Conservation (phyloP, 2,797 vertebrate genomes). For the Monodelphis domestica region DNA sequence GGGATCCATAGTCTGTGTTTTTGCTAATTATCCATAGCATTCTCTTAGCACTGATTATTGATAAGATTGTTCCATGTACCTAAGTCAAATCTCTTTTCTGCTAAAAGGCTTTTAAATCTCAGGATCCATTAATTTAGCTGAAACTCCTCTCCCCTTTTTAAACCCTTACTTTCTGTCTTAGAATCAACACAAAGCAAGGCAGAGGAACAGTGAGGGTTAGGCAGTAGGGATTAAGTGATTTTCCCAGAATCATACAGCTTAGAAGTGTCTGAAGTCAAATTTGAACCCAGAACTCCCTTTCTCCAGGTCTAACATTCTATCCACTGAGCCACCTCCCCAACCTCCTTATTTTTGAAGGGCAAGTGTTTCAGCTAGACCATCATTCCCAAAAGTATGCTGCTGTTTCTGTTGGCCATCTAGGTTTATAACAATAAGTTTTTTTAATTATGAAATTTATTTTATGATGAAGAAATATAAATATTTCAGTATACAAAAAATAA, state of each 20-base stretch:
- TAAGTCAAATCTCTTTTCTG: not conserved
- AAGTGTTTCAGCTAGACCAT: not conserved
- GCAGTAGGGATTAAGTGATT: too few species aligned
- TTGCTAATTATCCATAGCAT: not conserved
- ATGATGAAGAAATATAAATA: not conserved
- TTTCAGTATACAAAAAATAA: not conserved
- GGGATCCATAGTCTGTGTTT: not conserved
- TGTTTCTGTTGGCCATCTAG: not conserved
- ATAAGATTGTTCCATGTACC: not conserved
- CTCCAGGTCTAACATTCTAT: too few species aligned
- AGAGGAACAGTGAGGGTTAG: too few species aligned
- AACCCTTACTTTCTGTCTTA: too few species aligned
- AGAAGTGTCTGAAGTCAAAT: too few species aligned
- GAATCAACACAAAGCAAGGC: too few species aligned
- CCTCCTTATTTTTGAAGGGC: not conserved
- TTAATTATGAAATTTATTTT: not conserved
- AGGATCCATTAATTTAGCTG: not conserved
- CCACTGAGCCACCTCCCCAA: not conserved
- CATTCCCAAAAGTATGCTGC: not conserved
- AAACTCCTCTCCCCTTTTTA: too few species aligned
- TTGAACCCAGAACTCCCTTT: too few species aligned
- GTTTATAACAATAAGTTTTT: not conserved
- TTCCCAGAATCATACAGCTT: too few species aligned
- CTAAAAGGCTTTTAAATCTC: not conserved
- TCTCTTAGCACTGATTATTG: not conserved